Evolutionary conservation across 64 coral and sea anemone genomes (phyloP).

Genomic region (Dendronephthya gigantea): DNA sequence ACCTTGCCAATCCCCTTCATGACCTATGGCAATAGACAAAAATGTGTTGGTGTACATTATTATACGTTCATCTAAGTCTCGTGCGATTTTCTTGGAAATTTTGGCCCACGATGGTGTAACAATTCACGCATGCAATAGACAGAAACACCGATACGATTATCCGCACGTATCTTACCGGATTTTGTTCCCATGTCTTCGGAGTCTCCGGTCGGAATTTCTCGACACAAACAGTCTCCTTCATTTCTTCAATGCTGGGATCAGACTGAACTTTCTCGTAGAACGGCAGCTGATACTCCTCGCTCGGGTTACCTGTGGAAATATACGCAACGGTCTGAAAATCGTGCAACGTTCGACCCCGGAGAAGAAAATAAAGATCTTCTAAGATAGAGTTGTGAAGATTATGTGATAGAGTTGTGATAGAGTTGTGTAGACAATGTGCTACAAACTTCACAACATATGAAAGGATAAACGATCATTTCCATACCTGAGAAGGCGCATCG

Average conservation of each 20-base stretch:
- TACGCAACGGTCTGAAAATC: neutral
- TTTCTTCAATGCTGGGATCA: conserved; percentile 81
- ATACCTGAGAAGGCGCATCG: conserved; percentile 31
- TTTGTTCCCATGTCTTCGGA: conserved; percentile 48
- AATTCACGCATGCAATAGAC: too few species aligned
- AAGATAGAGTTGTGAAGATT: too few species aligned
- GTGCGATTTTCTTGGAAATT: too few species aligned
- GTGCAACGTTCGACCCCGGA: too few species aligned
- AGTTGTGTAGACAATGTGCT: too few species aligned
- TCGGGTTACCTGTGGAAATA: conserved; percentile 18
- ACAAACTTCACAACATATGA: neutral
- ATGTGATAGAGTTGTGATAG: too few species aligned
- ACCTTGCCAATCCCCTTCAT: conserved; percentile 39
- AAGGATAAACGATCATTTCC: neutral
- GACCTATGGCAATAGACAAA: conserved; percentile 9
- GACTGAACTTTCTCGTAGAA: conserved; percentile 64
- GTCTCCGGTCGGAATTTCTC: conserved; percentile 51
- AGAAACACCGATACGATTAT: neutral
- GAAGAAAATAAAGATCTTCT: too few species aligned
- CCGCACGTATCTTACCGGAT: conserved; percentile 30
- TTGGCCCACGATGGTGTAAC: too few species aligned
- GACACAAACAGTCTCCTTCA: conserved; percentile 61
- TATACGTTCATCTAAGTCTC: too few species aligned
- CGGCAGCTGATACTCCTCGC: conserved; percentile 77
- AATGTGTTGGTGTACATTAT: too few species aligned